phyloP scores from a whole-genome alignment of 2,797 vertebrate genomes.

The Danionella dracula region DNA sequence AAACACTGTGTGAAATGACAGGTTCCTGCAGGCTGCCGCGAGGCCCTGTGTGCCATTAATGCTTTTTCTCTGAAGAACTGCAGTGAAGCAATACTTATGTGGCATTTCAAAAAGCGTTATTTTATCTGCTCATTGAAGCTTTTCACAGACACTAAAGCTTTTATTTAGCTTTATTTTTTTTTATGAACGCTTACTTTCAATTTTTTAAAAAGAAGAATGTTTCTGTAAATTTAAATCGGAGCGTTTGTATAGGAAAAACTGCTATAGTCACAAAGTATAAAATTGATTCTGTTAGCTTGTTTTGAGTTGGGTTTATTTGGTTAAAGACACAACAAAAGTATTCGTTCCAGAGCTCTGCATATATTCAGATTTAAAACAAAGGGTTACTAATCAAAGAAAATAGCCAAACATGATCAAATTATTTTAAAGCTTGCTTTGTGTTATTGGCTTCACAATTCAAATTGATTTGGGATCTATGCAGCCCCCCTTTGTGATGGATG shows the following conservation, averaged over 20 bases:
- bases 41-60: background rate
- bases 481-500: too few relatives aligned
- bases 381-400: too few relatives aligned
- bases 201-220: background rate
- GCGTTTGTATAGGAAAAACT: background rate
- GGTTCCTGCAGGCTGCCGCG: background rate
- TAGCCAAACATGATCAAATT: too few relatives aligned
- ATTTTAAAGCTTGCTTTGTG: too few relatives aligned
- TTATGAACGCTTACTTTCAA: background rate
- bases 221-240: background rate
- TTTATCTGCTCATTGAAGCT: background rate
- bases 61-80: conserved; percentile 2
- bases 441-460: too few relatives aligned
- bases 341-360: too few relatives aligned
- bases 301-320: too few relatives aligned
- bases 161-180: background rate
- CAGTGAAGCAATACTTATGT: background rate
- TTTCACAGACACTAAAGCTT: conserved; percentile 3
- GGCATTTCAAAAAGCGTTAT: conserved; percentile 1
- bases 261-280: background rate
- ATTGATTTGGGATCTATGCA: too few relatives aligned
- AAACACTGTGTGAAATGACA: conserved; percentile 15
- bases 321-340: too few relatives aligned
- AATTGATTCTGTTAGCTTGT: background rate
- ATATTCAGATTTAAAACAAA: too few relatives aligned